These are phyloP conservation scores for Ceyx cyanopectus DNA, from an alignment of 2,113 vertebrate species.

Conservation along the genomic window DNA sequence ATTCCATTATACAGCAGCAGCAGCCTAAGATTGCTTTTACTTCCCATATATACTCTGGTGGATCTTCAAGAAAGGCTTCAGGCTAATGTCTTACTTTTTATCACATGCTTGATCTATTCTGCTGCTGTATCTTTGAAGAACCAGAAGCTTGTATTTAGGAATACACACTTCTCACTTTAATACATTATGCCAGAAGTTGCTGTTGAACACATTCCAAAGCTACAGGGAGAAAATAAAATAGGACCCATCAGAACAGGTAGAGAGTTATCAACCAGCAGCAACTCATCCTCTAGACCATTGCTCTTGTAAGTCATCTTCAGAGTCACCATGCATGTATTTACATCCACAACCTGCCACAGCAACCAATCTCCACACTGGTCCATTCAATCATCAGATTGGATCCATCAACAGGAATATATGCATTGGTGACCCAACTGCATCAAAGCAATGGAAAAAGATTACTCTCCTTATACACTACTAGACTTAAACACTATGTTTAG, in stretches of 20 bases:
- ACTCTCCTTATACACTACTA: not conserved
- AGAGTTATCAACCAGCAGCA: not conserved
- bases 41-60: conserved; percentile 25
- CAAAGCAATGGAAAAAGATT: not conserved
- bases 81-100: conserved; percentile 49
- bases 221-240: not conserved
- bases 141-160: not conserved
- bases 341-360: not conserved
- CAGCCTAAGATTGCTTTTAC: not conserved
- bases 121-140: not conserved
- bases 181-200: not conserved
- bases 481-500: not conserved
- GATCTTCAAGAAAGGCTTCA: conserved; percentile 30
- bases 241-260: not conserved
- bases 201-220: not conserved
- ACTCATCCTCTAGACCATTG: not conserved
- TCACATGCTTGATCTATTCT: conserved; percentile 48
- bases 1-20: conserved; percentile 20
- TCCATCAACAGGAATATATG: not conserved
- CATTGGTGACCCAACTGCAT: not conserved
- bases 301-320: not conserved
- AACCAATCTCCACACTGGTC: not conserved
- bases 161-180: not conserved
- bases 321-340: not conserved
- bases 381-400: not conserved